phyloP scores from a whole-genome alignment of 2,113 vertebrate genomes.

The Aspiorhynchus laticeps region DNA sequence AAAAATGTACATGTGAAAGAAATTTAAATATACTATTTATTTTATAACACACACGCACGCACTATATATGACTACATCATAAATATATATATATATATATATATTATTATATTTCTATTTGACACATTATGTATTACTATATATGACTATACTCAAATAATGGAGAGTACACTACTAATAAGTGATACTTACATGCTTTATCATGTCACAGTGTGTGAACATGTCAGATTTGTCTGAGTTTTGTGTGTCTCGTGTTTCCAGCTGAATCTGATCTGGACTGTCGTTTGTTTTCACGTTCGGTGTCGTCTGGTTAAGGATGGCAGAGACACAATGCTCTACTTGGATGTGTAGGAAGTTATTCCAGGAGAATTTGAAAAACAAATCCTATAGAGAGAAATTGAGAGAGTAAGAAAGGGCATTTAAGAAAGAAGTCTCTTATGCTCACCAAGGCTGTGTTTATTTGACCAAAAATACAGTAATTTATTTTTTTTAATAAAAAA shows the following conservation, averaged over 20 bases:
- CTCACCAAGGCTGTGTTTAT: background rate
- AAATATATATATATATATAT: background rate
- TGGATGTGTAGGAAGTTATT: constrained; percentile 98
- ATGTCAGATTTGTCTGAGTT: constrained; percentile 66
- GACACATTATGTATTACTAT: background rate
- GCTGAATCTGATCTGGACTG: constrained; percentile 61
- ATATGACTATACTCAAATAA: background rate
- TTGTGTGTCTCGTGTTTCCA: constrained; percentile 44
- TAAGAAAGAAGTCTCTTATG: background rate
- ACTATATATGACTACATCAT: background rate
- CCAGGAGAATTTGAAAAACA: constrained; percentile 98
- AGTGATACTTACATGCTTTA: constrained; percentile 82
- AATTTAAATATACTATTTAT: no score
- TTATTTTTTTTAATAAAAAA: no score
- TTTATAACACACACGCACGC: background rate
- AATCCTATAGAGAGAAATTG: constrained; percentile 75
- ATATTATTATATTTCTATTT: background rate
- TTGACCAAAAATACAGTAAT: background rate
- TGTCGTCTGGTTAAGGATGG: constrained; percentile 84
- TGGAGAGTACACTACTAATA: background rate
- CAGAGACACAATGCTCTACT: constrained; percentile 92
- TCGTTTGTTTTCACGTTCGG: constrained; percentile 69
- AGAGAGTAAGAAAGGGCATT: background rate
- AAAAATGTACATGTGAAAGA: no score
- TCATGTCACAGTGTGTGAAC: constrained; percentile 67